These are phyloP conservation scores for Cichladusa arquata DNA, from an alignment of 2,113 vertebrate genomes.

Conservation along the genomic window DNA sequence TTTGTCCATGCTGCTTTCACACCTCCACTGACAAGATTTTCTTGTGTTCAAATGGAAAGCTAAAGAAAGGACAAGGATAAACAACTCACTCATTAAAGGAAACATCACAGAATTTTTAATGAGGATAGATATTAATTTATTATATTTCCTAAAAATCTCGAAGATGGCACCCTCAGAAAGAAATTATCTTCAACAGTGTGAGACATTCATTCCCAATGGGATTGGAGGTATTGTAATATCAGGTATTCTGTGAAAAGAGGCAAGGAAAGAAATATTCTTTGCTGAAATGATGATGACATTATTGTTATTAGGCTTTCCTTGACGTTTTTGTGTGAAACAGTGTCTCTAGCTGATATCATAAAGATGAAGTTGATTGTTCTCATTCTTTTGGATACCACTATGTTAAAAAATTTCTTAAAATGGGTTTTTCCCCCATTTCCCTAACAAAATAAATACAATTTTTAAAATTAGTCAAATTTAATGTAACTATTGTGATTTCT, in stretches of 20 bases:
- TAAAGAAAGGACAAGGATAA: background rate
- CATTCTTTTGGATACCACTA: background rate
- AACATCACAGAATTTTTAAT: background rate
- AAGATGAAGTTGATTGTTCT: background rate
- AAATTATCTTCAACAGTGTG: background rate
- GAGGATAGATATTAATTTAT: background rate
- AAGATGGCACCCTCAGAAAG: background rate
- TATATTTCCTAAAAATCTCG: background rate
- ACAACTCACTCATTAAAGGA: background rate
- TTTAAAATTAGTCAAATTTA: background rate
- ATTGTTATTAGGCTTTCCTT: background rate
- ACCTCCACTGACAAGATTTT: background rate
- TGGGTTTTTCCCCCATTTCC: background rate
- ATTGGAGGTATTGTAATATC: background rate
- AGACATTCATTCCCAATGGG: background rate
- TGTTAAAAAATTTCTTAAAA: background rate
- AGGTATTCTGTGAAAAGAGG: background rate
- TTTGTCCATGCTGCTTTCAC: background rate
- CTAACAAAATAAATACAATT: background rate
- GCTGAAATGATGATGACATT: background rate
- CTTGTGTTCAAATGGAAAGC: background rate
- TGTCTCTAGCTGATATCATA: background rate
- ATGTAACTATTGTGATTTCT: background rate
- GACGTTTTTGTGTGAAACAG: background rate
- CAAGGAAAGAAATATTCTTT: background rate